Conservation (phyloP, 2,888 invertebrate species). For the Conus canariensis region DNA sequence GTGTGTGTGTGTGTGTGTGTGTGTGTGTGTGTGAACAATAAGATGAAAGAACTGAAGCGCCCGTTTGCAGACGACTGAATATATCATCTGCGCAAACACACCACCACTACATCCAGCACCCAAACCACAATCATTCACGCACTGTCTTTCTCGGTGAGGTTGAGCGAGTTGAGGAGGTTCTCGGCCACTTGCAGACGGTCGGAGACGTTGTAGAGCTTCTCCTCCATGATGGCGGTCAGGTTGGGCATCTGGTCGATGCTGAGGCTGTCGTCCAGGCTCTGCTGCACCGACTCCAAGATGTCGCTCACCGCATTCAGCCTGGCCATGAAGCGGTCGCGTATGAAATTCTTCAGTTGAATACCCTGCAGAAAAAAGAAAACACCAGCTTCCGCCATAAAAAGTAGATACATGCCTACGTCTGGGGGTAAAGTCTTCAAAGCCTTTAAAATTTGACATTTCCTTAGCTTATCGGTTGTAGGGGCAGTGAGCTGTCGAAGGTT, state of each 20-base stretch:
- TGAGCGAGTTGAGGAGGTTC: not conserved
- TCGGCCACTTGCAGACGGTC: not conserved
- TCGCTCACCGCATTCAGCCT: not conserved
- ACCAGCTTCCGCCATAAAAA: not conserved
- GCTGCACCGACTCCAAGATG: not conserved
- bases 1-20: too few relatives aligned
- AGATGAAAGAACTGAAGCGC: too few relatives aligned
- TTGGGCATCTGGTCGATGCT: not conserved
- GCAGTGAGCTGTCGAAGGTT: too few relatives aligned
- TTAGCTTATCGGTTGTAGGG: not conserved
- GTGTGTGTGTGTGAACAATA: too few relatives aligned
- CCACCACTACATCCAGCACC: not conserved
- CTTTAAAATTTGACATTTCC: not conserved
- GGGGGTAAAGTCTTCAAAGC: too few relatives aligned
- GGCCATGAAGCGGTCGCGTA: not conserved
- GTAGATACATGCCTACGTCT: too few relatives aligned
- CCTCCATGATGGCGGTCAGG: not conserved
- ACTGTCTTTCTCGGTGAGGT: conserved; percentile 3
- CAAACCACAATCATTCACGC: not conserved
- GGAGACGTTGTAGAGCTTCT: not conserved
- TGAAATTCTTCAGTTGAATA: not conserved
- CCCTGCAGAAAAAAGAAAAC: not conserved
- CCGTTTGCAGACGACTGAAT: too few relatives aligned
- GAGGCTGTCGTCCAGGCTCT: not conserved
- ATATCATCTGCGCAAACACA: not conserved